phyloP scores from a whole-genome alignment of 2,113 vertebrate genomes.

The Nannobrachium achirus region DNA sequence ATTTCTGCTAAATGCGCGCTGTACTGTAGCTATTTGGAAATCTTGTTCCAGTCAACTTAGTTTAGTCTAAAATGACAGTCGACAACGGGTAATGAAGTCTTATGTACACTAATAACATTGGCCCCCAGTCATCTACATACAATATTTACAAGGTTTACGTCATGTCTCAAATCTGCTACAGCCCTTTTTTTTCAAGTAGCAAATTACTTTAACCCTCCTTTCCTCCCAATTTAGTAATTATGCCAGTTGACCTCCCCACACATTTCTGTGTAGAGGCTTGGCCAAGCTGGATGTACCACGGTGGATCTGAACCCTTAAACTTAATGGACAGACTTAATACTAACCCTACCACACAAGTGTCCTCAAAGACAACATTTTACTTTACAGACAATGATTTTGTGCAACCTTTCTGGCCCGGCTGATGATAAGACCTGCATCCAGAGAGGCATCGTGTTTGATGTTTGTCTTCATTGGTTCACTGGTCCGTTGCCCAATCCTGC shows the following conservation, averaged over 20 bases:
- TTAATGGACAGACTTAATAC: slow-evolving; percentile 6
- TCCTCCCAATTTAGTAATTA: too few species aligned
- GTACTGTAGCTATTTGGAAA: slow-evolving; percentile 4
- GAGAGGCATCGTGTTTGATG: not conserved
- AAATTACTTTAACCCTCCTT: too few species aligned
- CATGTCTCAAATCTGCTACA: slow-evolving; percentile 29
- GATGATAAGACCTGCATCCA: not conserved
- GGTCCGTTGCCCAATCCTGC: not conserved
- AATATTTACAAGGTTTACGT: slow-evolving; percentile 57
- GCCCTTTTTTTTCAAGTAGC: slow-evolving; percentile 30
- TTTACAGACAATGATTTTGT: slow-evolving; percentile 7
- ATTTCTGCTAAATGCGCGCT: slow-evolving; percentile 40
- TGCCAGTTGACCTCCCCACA: too few species aligned
- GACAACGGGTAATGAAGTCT: not conserved
- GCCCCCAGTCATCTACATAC: slow-evolving; percentile 40
- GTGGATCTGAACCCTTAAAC: too few species aligned
- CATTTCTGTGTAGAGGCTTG: too few species aligned
- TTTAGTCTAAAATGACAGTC: too few species aligned
- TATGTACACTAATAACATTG: slow-evolving; percentile 52
- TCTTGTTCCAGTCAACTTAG: not conserved
- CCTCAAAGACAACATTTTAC: not conserved
- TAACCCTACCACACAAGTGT: not conserved
- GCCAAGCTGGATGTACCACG: too few species aligned
- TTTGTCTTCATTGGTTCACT: not conserved
- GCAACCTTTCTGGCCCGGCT: not conserved